Evolutionary conservation across 2,113 vertebrate species (phyloP).

Genomic region (Eublepharis macularius): DNA sequence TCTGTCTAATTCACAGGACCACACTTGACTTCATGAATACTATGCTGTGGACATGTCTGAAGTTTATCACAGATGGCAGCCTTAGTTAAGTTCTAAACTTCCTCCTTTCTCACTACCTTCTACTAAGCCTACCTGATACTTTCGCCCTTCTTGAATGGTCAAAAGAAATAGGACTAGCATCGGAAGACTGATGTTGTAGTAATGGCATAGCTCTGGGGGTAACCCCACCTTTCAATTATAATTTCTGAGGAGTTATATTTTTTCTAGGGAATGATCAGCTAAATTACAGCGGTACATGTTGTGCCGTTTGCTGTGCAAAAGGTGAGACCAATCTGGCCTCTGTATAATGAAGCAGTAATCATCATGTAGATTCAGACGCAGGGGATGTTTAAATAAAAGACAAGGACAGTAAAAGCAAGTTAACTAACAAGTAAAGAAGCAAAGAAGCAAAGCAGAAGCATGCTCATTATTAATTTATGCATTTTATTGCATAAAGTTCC

Average conservation of each 20-base stretch:
- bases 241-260: background rate
- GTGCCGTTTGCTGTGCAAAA: background rate
- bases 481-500: background rate
- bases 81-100: background rate
- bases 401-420: conserved; percentile 1
- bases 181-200: no score
- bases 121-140: background rate
- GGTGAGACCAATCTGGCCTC: background rate
- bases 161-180: background rate
- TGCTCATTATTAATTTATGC: conserved; percentile 21
- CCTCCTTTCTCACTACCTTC: background rate
- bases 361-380: background rate
- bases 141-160: background rate
- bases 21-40: background rate
- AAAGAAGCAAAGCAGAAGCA: background rate
- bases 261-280: background rate
- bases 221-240: background rate
- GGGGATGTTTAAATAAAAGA: conserved; percentile 15
- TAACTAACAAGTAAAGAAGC: background rate
- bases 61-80: background rate
- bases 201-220: background rate
- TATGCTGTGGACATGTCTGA: background rate
- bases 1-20: background rate
- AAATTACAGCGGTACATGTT: background rate
- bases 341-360: background rate